Base-by-base conservation (phyloP, 2,113 vertebrate species). In the Colistium nudipinnis region DNA sequence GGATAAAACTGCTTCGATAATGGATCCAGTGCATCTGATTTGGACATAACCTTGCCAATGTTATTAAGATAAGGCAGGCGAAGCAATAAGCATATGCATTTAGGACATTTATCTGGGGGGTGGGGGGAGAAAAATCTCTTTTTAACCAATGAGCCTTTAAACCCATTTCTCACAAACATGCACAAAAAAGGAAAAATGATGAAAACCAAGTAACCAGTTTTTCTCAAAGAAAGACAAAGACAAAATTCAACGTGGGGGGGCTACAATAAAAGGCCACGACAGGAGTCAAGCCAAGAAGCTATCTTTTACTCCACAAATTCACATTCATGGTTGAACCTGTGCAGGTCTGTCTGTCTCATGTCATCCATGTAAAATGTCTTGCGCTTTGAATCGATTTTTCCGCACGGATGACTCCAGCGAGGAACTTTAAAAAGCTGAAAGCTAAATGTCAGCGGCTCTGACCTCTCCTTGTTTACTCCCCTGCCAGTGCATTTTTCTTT, bases 401-500 rank as follows among this genome's bases (percentile, higher is more conserved):
- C 80, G 75, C 48, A 64, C 74, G 53, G 28, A 60, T 65, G 74
- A 76, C 33, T 79, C 61, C 38, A 56, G 62, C 82, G 22, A 76
- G 45, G 51, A 84, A 81, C 60, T 68, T 47, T 11, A 20, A 70
- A 64, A 65, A 77, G 69, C 78, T 25, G 24, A 62, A 57, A 79
- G 82, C 52, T 75, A 86, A 91, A 90, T 91, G 90, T 88, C 87
- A 90, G 59, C 0, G 6, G 45, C 55, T 81, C 62, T 64, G 65
- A 82, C 65, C 69, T 64, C 57, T 68, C 7, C 56, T 51, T 28
- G 49, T 71, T 76, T 65, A 55, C 57, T 82, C 24, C 52, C 24
- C 38, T 30, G n/a, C 17, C 28, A 71, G 19, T n/a, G 41, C 31
- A n/a, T n/a, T n/a, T n/a, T n/a, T n/a, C n/a, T n/a, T 33, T 33